phyloP scores from a whole-genome alignment of 2,888 invertebrate species.

The Molanna angustata region DNA sequence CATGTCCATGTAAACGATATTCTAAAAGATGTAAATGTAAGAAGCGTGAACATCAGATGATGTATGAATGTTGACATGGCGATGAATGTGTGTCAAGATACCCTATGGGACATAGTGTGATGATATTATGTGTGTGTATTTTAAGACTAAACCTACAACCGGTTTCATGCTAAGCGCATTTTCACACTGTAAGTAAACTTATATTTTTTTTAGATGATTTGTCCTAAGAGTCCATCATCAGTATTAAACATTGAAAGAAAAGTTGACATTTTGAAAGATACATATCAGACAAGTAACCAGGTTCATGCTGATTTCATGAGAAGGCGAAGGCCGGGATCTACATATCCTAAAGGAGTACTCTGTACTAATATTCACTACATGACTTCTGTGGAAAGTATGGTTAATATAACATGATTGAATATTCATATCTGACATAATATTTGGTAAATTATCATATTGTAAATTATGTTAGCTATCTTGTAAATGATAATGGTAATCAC shows the following conservation, averaged over 20 bases:
- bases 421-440: background rate
- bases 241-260: background rate
- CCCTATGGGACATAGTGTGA: no score
- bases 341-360: background rate
- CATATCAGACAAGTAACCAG: conserved; percentile 15
- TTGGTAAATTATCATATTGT: background rate
- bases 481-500: no score
- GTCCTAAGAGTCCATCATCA: conserved; percentile 2
- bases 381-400: conserved; percentile 4
- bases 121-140: no score
- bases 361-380: conserved; percentile 4
- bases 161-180: no score
- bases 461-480: background rate
- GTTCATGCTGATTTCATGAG: conserved; percentile 11
- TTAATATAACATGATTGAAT: no score
- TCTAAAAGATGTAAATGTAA: no score
- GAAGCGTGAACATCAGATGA: no score
- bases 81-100: no score
- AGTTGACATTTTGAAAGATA: conserved; percentile 6
- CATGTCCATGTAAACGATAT: no score
- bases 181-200: no score
- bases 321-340: background rate
- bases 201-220: conserved; percentile 1
- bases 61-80: no score
- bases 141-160: no score